Conservation (phyloP, 2,888 invertebrate species). For the Drosophila stalkeri region DNA sequence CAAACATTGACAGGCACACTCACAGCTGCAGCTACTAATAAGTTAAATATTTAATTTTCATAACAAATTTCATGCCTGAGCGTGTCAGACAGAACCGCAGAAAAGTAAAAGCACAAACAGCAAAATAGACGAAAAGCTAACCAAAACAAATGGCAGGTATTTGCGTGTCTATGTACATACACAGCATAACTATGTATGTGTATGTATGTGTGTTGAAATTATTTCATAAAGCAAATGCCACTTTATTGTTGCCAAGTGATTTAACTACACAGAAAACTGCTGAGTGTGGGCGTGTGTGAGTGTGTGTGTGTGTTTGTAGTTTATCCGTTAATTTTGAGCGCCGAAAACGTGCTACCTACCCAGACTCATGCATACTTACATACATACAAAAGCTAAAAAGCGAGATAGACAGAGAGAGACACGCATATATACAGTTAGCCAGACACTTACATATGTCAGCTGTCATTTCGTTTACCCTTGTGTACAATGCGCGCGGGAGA, state of each 20-base stretch:
- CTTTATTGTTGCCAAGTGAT: conserved; percentile 82
- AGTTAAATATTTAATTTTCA: conserved; percentile 61
- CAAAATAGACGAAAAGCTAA: conserved; percentile 17
- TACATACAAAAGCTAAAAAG: conserved; percentile 6
- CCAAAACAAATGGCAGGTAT: conserved; percentile 43
- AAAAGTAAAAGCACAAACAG: conserved; percentile 19
- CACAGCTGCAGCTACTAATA: conserved; percentile 11
- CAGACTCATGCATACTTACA: conserved; percentile 6
- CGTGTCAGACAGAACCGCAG: conserved; percentile 54
- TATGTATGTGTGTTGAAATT: conserved; percentile 51
- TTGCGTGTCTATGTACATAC: neutral
- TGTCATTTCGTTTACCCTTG: conserved; percentile 75
- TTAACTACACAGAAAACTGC: conserved; percentile 66
- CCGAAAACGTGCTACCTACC: conserved; percentile 14
- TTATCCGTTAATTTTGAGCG: conserved; percentile 41
- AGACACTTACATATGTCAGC: conserved; percentile 80
- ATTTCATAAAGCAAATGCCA: conserved; percentile 69
- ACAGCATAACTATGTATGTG: conserved; percentile 10
- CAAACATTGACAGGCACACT: neutral
- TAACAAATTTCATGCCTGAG: conserved; percentile 65
- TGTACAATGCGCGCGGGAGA: conserved; percentile 16
- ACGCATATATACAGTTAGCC: conserved; percentile 40
- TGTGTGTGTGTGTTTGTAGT: neutral
- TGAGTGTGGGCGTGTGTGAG: neutral
- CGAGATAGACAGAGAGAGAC: conserved; percentile 19